Conservation (phyloP, 2,888 invertebrate genomes). For the Subacronicta megacephala region DNA sequence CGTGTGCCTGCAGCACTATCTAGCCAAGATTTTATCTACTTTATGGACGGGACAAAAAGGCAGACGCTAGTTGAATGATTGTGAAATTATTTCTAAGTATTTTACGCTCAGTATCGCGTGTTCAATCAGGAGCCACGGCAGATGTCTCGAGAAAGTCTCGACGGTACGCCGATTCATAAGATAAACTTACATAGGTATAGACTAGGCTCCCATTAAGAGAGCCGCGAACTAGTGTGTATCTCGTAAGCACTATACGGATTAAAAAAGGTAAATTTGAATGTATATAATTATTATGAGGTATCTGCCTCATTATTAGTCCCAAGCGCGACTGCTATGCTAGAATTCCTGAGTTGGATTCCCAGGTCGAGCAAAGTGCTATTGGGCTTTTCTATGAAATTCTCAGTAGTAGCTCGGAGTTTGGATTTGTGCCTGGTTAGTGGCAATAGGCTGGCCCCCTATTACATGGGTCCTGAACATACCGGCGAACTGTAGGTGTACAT, state of each 20-base stretch:
- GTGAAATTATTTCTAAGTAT: conserved; percentile 61
- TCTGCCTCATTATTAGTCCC: no score
- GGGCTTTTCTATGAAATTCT: no score
- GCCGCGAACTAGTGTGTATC: conserved; percentile 25
- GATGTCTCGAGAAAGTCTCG: conserved; percentile 76
- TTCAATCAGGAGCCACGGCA: conserved; percentile 69
- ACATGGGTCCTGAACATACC: no score
- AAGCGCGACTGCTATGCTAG: no score
- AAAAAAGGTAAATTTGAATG: no score
- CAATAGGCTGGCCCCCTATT: no score
- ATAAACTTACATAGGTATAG: conserved; percentile 64
- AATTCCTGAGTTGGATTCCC: no score
- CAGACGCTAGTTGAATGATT: conserved; percentile 54
- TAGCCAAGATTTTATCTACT: conserved; percentile 49
- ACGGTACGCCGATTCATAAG: conserved; percentile 66
- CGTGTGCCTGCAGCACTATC: conserved; percentile 43
- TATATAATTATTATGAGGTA: no score
- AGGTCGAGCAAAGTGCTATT: no score
- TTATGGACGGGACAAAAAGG: conserved; percentile 54
- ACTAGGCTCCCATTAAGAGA: conserved; percentile 47
- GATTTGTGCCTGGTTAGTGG: no score
- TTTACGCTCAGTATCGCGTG: conserved; percentile 63
- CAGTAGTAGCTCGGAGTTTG: no score
- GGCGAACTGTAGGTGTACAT: no score
- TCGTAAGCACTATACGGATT: conserved; percentile 15